Evolutionary conservation across 2,113 vertebrate genomes (phyloP), one percentile per base, ranked within the genome.

Genomic region (Chaetura pelagica): DNA sequence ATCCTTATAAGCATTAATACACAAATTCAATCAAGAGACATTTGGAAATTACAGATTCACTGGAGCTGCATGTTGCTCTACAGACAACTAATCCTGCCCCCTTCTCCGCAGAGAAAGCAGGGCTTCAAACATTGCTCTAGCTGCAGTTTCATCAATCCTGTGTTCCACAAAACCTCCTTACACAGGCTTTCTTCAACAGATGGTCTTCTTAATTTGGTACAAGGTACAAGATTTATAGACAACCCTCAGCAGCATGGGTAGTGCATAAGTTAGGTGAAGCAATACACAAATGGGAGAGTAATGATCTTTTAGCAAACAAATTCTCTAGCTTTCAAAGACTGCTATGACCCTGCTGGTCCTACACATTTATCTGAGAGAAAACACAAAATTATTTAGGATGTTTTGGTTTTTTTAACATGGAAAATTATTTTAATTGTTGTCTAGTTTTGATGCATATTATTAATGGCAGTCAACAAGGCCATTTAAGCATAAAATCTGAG

Each of bases 1-100:
- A 92, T 77, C 67, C 63, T 94, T 90, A 96, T 94, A 90, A 97
- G 73, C 82, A 95, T 94, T 97, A 96, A 94, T 94, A 94, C n/a
- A 93, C 89, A 95, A 86, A 95, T 89, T 84, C 82, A 95, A 95
- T 96, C 95, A 97, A 95, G 88, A 91, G 66, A 87, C 78, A 77
- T 91, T 97, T 89, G 90, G 75, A 96, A 96, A 94, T 93, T 93
- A 94, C 8, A 6, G 55, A 87, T 84, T 90, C 85, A 23, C 77
- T 80, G 73, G 30, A 88, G 42, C 55, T 66, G n/a, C 54, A 49
- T 93, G 74, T n/a, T 93, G 78, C 58, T 95, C 59, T 59, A 38
- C 35, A 84, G 51, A 93, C 94, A 75, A 81, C 17, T 42, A 82
- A 7, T 57, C 67, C 72, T 88, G 75, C 12, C 18, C 23, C 34